Evolutionary conservation across 2,113 vertebrate genomes (phyloP), one percentile per base, ranked within the genome.

Genomic region (Gadus chalcogrammus): DNA sequence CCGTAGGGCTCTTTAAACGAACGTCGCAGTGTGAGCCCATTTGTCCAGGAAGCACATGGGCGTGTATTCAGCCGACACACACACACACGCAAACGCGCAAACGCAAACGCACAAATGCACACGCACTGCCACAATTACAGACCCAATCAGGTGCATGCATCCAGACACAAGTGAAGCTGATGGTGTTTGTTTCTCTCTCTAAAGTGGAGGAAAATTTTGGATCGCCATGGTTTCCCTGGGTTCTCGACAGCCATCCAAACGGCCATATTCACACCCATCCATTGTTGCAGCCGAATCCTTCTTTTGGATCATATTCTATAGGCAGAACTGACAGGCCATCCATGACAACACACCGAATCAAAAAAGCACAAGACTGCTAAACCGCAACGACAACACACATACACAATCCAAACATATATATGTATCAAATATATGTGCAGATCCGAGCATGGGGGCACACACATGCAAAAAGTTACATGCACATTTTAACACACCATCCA

Each of bases 1-100:
- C 76, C 81, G 11, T 66, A 86, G 79, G 79, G 75, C 61, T 81
- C 78, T 78, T 84, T 87, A 71, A 87, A 83, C 79, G 75, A 64
- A 22, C 67, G 79, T 81, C 73, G 82, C 69, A 60, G 61, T n/a
- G 27, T 64, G 24, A 64, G 69, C 62, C 77, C 71, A 87, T 75
- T 70, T 9, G 42, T 48, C 42, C 42, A 48, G 42, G 12, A 9
- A 48, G 42, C 42, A 48, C 42, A 48, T 12, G 9, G 24, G 13
- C 20, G 42, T 27, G 48, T 48, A 9, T 48, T 31, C 31, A 31
- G 31, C 31, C 31, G 31, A 31, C 31, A 31, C 31, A 6, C 31
- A 48, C 35, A 61, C 69, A 9, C 48, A 27, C 48, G 17, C 74
- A 58, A 59, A 76, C 22, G 73, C 20, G 20, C 59, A 55, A 58